Conservation (phyloP, 2,113 vertebrate genomes). For the Takifugu flavidus region DNA sequence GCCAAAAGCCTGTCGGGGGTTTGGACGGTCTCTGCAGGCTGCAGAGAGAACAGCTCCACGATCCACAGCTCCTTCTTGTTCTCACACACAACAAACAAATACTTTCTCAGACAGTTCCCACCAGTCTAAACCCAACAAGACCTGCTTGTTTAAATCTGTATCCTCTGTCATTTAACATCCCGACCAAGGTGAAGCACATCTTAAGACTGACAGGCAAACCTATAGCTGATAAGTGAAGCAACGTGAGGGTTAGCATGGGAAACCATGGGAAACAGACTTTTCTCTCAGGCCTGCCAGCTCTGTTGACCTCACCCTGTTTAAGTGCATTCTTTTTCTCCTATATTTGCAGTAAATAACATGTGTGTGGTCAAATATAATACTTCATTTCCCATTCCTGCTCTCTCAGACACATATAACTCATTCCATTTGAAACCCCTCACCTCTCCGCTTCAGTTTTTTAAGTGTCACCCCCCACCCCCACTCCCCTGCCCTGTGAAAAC, state of each 20-base stretch:
- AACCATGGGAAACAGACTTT: constrained; percentile 22
- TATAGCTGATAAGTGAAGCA: constrained; percentile 46
- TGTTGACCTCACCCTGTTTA: constrained; percentile 20
- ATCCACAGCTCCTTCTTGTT: constrained; percentile 29
- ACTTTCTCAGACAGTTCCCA: constrained; percentile 1
- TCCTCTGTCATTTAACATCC: constrained; percentile 11
- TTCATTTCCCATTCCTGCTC: constrained; percentile 13
- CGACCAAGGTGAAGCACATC: neutral
- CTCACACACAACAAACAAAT: constrained; percentile 27
- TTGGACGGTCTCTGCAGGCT: constrained; percentile 38
- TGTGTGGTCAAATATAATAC: constrained; percentile 25
- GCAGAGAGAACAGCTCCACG: constrained; percentile 28
- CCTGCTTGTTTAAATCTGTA: constrained; percentile 1
- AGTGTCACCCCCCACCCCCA: constrained; percentile 1
- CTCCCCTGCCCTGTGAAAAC: constrained; percentile 12
- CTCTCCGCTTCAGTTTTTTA: constrained; percentile 7
- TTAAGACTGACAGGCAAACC: neutral
- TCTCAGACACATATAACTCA: constrained; percentile 22
- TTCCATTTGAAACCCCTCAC: constrained; percentile 6
- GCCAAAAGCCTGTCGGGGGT: constrained; percentile 66
- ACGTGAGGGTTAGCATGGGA: constrained; percentile 34
- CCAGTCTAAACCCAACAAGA: constrained; percentile 2
- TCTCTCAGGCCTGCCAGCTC: constrained; percentile 11
- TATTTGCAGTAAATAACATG: constrained; percentile 4
- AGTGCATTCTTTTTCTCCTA: constrained; percentile 41